Evolutionary conservation across 2,888 invertebrate species (phyloP), one percentile per base, ranked within the genome.

Genomic region (Ornithoptera alexandrae): DNA sequence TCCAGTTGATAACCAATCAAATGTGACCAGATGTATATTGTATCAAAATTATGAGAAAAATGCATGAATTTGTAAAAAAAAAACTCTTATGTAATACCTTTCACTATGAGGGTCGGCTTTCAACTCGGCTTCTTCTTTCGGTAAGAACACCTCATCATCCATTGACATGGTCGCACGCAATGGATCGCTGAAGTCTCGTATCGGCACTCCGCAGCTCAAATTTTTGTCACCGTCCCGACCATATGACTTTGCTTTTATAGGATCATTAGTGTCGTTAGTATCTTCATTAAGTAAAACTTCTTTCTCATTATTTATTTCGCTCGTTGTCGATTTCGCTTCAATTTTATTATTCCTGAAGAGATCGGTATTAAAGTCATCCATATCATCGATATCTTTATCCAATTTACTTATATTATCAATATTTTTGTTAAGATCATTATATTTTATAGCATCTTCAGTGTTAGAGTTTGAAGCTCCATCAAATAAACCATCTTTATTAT

Each of bases 121-220:
- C 65, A 92, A 73, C 60, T 80, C 80, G 0, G 84, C 85, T 64
- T 90, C 90, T 66, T 90, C 90, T 39, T 89, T 89, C 0, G 93
- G 89, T 36, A 93, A 73, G 60, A 93, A 91, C 18, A 92, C 93
- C 1, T 93, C 93, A 67, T 93, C 92, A 8, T 90, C 90, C 46
- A 83, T 88, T 17, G 79, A 89, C 73, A 85, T 87, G 86, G 89
- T 88, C 0, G 94, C 88, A 0, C 93, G 95, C 62, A 98, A 87
- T 0, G 98, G 98, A 90, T 98, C 98, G 72, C 97, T 97, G 75
- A 95, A 95, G 84, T 97, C 97, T 65, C 95, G 93, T 5, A 96
- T 94, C 0, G 95, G 91, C 0, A 93, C 92, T 2, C 93, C 92
- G 71, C 89, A 92, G 71, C 90, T 90, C 1, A 88, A 73, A 17